Percentiles rank a stretch among this genome's conserved stretches.
These are phyloP conservation scores for Dicyrtomina minuta DNA, from an alignment of 2,888 invertebrate genomes.

Conservation along the genomic window DNA sequence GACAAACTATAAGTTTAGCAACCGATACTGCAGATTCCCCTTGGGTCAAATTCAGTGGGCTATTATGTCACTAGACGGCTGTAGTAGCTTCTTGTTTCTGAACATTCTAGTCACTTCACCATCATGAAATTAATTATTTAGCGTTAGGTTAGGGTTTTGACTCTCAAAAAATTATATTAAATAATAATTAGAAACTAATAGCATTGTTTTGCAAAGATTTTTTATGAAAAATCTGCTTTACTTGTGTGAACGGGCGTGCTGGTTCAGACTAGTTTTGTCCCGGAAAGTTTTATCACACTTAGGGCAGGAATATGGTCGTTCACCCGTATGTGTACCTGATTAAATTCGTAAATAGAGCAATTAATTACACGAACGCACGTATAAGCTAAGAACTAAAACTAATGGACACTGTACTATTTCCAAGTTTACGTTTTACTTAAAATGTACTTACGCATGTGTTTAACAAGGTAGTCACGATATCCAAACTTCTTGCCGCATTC, in stretches of 20 bases:
- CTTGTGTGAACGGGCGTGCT: constrained; percentile 51
- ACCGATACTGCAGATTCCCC: too few species aligned
- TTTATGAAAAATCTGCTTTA: constrained; percentile 27
- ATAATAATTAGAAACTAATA: constrained; percentile 7
- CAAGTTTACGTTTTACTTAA: neutral
- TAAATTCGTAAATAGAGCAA: too few species aligned
- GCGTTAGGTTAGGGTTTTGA: constrained; percentile 1
- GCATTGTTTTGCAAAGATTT: neutral
- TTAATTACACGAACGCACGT: neutral
- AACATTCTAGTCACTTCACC: constrained; percentile 15
- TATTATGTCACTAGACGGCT: neutral
- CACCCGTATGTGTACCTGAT: constrained; percentile 44
- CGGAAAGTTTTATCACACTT: constrained; percentile 51
- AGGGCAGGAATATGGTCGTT: constrained; percentile 49
- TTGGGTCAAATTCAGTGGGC: too few species aligned
- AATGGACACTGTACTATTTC: too few species aligned
- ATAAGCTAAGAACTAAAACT: neutral
- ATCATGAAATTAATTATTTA: constrained; percentile 9
- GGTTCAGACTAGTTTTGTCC: constrained; percentile 50
- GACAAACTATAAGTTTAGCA: too few species aligned
- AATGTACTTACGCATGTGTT: constrained; percentile 45
- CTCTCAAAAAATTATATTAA: neutral
- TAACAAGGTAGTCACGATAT: constrained; percentile 49
- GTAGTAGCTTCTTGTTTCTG: constrained; percentile 5
- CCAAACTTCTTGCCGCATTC: constrained; percentile 52